Base-by-base conservation (phyloP, 2,888 invertebrate species). In the Tinea pellionella region DNA sequence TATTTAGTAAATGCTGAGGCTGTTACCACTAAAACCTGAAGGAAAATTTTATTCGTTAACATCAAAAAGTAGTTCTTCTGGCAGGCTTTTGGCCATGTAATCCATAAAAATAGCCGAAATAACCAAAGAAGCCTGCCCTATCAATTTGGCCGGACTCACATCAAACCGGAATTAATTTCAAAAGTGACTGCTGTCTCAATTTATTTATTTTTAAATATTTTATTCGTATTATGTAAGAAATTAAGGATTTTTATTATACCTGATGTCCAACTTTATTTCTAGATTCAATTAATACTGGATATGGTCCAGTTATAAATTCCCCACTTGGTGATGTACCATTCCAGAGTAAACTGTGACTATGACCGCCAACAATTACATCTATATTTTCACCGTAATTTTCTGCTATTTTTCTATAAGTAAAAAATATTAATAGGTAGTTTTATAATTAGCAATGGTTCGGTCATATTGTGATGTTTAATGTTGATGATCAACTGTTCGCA, bases 361-460 rank as follows among this genome's bases (percentile, higher is more conserved):
- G 96, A 0, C 94, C 94, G 1, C 96, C 96, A 0, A 96, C 92
- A 51, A 96, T 92, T 0, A 96, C 80, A 67, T 95, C 94, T 32
- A 96, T 89, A 59, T 92, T 89, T 4, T 90, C 89, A 8, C 93
- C 90, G 0, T 86, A 92, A 32, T 87, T 72, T 37, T 72, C 72
- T 0, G 95, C 95, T 61, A 96, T 93, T 64, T 86, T 66, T 61
- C 88, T 87, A 66, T 9, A 69, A 75, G 24, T 24, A 19, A 41
- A 56, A 56, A n/a, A n/a, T n/a, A n/a, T n/a, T n/a, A n/a, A n/a
- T n/a, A n/a, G n/a, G n/a, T n/a, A n/a, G n/a, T n/a, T n/a, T n/a
- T n/a, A n/a, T n/a, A n/a, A 6, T 15, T 37, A 37, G 9, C 41
- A 9, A 9, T 37, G 41, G n/a, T n/a, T n/a, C n/a, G n/a, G n/a